Base-by-base conservation (phyloP, 2,113 vertebrate genomes). In the Atlantisia rogersi region DNA sequence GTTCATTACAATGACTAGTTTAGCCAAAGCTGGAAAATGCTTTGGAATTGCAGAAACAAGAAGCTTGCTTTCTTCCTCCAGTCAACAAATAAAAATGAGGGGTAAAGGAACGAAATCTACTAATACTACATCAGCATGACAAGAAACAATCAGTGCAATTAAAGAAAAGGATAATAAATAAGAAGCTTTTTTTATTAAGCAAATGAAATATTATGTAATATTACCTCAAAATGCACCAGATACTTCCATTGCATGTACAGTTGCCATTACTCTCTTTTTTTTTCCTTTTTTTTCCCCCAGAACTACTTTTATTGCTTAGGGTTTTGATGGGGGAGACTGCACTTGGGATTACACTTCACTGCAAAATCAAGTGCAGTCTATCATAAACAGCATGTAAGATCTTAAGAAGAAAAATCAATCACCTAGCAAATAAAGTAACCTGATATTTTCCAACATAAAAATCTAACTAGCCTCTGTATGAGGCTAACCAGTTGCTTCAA, bases 401-500 rank as follows among this genome's bases (percentile, higher is more conserved):
- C 20, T 6, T 32, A 32, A 73, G 40, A 37, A 31, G 40, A 58
- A 79, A 59, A 68, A 92, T 58, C 35, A 39, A 44, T 79, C 44
- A 67, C 14, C 29, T 37, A 81, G 50, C 10, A 94, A 88, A 79
- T 35, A 48, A 63, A 86, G 40, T 55, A n/a, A 93, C 76, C 76
- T 39, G 5, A 52, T 71, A 68, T 60, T 86, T 83, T 82, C 37
- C 83, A 70, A 83, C 90, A 90, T 50, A 92, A 92, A 94, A 91
- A 16, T 32, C 13, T 71, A 90, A 78, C 44, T 48, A 83, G 50
- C 90, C 92, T 56, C 63, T 74, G 29, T 53, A 70, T 18, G 11
- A 86, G 55, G 37, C 56, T 80, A 68, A 63, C 35, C 58, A 75
- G 70, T 70, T 81, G 86, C 84, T 71, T 83, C 77, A 46, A 78